phyloP scores from a whole-genome alignment of 2,888 invertebrate genomes.

The Physocephala rufipes region DNA sequence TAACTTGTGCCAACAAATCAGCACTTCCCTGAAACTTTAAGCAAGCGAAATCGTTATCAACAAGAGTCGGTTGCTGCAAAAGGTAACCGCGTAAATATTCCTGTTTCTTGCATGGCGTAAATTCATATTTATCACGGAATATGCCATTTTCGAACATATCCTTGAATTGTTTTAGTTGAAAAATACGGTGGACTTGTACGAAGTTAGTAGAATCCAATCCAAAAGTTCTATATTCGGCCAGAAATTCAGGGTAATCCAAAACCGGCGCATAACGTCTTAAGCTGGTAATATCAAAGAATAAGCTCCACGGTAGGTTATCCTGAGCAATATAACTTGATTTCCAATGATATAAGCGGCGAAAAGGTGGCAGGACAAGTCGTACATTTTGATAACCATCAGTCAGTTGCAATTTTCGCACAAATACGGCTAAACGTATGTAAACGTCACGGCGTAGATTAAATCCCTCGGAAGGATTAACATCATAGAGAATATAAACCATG shows the following conservation, averaged over 20 bases:
- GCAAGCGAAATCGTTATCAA: slow-evolving; percentile 72
- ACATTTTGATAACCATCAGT: slow-evolving; percentile 67
- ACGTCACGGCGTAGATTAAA: slow-evolving; percentile 97
- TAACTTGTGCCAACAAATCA: slow-evolving; percentile 71
- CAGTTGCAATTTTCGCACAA: slow-evolving; percentile 75
- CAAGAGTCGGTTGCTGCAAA: slow-evolving; percentile 78
- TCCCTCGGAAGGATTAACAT: slow-evolving; percentile 94
- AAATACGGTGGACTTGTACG: slow-evolving; percentile 76
- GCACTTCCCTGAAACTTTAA: slow-evolving; percentile 84
- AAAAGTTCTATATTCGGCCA: slow-evolving; percentile 61
- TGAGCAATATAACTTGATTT: slow-evolving; percentile 70
- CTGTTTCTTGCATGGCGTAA: slow-evolving; percentile 69
- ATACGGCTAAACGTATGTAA: slow-evolving; percentile 89
- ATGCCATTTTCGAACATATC: slow-evolving; percentile 83
- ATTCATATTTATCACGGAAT: slow-evolving; percentile 86
- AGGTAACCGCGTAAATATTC: slow-evolving; percentile 65
- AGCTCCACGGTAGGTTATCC: slow-evolving; percentile 78
- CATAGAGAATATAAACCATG: slow-evolving; percentile 80
- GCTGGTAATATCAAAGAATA: slow-evolving; percentile 85
- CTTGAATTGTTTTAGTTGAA: slow-evolving; percentile 84
- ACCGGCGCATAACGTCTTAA: slow-evolving; percentile 79
- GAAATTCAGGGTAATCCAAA: slow-evolving; percentile 84
- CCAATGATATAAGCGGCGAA: slow-evolving; percentile 94
- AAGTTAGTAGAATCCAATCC: slow-evolving; percentile 44
- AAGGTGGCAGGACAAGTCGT: slow-evolving; percentile 88